phyloP scores from a whole-genome alignment of 2,113 vertebrate species.

The Limanda limanda region DNA sequence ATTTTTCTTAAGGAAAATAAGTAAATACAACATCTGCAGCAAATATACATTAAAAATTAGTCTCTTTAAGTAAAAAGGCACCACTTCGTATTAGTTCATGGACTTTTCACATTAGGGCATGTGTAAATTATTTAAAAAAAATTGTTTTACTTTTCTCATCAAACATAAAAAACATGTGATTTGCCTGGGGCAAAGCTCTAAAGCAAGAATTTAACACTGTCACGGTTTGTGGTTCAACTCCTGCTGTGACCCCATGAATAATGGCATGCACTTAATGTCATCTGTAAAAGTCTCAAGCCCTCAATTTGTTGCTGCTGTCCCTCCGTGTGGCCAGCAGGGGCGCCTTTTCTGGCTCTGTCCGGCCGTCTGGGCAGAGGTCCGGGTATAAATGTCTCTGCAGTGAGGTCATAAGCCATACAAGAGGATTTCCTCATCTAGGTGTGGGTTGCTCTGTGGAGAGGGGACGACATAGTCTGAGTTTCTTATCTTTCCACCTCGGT shows the following conservation, averaged over 20 bases:
- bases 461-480: constrained; percentile 11
- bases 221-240: not conserved
- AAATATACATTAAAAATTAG: too few species aligned
- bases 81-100: not conserved
- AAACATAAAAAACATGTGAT: not conserved
- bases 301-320: not conserved
- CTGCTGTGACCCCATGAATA: not conserved
- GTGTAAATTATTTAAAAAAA: too few species aligned
- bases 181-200: not conserved
- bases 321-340: constrained; percentile 44
- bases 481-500: constrained; percentile 1
- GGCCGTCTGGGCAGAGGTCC: constrained; percentile 42
- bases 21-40: not conserved
- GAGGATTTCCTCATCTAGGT: constrained; percentile 78
- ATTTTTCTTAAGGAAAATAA: not conserved
- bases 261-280: not conserved
- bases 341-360: constrained; percentile 13
- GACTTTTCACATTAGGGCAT: not conserved
- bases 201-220: not conserved
- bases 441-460: constrained; percentile 59
- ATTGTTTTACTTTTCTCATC: not conserved
- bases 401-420: constrained; percentile 78
- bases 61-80: not conserved
- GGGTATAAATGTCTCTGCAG: constrained; percentile 66
- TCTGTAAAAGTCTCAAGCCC: not conserved